A percentile compares a stretch with the other conserved stretches of the same genome.
phyloP scores from a whole-genome alignment of 2,113 vertebrate genomes.

The Cyanistes caeruleus region DNA sequence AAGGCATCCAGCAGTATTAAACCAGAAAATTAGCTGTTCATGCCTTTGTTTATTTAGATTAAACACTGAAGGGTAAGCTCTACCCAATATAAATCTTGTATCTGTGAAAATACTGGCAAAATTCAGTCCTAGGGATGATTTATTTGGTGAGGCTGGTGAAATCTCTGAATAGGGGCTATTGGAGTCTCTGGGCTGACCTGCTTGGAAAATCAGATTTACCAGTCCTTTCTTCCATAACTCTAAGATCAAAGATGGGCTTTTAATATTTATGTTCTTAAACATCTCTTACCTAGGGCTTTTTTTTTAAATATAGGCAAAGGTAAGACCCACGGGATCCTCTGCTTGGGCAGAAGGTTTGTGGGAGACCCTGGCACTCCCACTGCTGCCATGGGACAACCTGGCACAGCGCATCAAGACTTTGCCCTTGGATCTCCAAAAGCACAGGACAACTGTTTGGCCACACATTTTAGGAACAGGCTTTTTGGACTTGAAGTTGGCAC shows the following conservation, averaged over 20 bases:
- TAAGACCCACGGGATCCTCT: background rate
- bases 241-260: background rate
- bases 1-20: background rate
- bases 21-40: background rate
- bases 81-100: background rate
- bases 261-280: background rate
- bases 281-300: background rate
- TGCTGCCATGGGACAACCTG: accelerated
- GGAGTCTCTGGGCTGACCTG: background rate
- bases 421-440: background rate
- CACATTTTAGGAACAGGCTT: background rate
- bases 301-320: background rate
- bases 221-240: background rate
- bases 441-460: background rate
- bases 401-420: background rate
- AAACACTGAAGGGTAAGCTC: background rate
- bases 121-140: background rate
- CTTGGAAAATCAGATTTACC: background rate
- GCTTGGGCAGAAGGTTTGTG: background rate
- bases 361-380: background rate
- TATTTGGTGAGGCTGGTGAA: background rate
- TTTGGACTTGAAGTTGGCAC: background rate
- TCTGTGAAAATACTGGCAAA: background rate
- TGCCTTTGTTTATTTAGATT: background rate
- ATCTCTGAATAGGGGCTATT: background rate